A percentile compares a stretch with the other conserved stretches of the same genome.
Conservation (phyloP, 2,113 vertebrate genomes). For the Otus sunia region DNA sequence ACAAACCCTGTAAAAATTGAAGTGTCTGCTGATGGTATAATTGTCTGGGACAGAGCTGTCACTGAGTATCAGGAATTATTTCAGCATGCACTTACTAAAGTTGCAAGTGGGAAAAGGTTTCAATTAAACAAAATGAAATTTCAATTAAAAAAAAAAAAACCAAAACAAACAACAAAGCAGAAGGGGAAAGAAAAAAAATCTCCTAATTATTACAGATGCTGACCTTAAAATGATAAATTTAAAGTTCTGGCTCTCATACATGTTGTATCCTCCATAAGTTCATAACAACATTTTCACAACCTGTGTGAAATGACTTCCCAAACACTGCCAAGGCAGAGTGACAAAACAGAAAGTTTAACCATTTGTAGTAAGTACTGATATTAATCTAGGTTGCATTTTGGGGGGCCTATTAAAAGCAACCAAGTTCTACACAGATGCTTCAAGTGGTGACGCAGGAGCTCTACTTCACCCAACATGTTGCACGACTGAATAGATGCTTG, state of each 20-base stretch:
- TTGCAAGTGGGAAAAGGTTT: conserved; percentile 27
- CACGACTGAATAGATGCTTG: not conserved
- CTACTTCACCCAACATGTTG: not conserved
- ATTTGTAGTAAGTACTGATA: not conserved
- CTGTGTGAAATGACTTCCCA: not conserved
- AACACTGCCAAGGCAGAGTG: not conserved
- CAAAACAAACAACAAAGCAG: not conserved
- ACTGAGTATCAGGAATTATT: conserved; percentile 13
- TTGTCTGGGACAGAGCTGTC: conserved; percentile 23
- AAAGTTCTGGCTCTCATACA: not conserved
- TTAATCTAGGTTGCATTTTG: not conserved
- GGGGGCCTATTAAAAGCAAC: not conserved
- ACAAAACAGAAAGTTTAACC: not conserved
- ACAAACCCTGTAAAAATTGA: conserved; percentile 2
- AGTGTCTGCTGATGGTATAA: conserved; percentile 10
- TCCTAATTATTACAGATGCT: not conserved
- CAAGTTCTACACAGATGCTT: not conserved
- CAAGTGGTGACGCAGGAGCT: not conserved
- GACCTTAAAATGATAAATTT: not conserved
- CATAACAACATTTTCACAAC: not conserved
- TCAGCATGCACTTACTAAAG: not conserved
- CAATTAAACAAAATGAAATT: not conserved
- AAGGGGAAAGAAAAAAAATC: not conserved
- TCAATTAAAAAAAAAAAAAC: not conserved
- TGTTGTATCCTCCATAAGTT: not conserved